Evolutionary conservation across 2,113 vertebrate species (phyloP).

Genomic region (Passer montanus): DNA sequence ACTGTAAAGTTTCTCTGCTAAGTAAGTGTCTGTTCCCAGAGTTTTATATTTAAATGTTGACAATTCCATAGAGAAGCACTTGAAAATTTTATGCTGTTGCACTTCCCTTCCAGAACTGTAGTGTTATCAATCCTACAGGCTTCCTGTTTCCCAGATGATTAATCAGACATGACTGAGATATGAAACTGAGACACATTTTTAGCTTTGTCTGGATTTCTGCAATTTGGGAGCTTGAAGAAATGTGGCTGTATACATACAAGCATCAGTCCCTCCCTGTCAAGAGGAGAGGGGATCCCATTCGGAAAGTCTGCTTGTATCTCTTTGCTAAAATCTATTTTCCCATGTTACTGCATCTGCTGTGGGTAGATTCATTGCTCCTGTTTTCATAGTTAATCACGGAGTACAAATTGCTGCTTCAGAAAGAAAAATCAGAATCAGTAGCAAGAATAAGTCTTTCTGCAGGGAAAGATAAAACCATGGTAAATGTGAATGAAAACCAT

Average conservation of each 20-base stretch:
- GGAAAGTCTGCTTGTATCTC: background rate
- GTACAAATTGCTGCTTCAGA: background rate
- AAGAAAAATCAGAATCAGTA: background rate
- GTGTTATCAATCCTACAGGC: background rate
- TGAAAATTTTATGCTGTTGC: background rate
- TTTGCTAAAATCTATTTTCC: background rate
- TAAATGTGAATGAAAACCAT: background rate
- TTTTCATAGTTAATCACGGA: background rate
- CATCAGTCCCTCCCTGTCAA: background rate
- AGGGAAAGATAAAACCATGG: background rate
- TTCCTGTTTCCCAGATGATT: background rate
- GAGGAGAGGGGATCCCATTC: background rate
- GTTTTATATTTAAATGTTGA: background rate
- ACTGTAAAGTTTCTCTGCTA: background rate
- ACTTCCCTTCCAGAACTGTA: background rate
- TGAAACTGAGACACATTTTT: background rate
- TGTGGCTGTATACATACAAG: background rate
- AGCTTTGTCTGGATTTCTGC: conserved; percentile 7
- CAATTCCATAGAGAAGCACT: background rate
- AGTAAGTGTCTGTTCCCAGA: background rate
- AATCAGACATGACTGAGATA: background rate
- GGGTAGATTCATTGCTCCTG: background rate
- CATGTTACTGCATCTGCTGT: background rate
- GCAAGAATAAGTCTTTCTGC: background rate
- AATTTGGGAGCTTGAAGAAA: background rate